Evolutionary conservation across 1,140 invertebrate species (phyloP).

Genomic region (Micrasema longulum): DNA sequence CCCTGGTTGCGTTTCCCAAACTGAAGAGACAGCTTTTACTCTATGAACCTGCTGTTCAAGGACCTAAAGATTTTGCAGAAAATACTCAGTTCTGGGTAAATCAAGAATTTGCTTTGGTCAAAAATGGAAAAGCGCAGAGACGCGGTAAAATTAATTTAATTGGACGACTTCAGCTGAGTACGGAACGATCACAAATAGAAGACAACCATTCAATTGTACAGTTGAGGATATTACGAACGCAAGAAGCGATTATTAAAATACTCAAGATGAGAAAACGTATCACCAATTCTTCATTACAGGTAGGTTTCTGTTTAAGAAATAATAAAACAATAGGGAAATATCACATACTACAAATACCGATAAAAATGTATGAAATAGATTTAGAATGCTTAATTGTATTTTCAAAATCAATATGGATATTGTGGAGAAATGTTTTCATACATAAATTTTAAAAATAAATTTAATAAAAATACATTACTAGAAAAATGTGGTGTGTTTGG

Average conservation of each 20-base stretch:
- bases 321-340: too few species aligned
- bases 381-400: too few species aligned
- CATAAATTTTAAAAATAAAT: too few species aligned
- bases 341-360: too few species aligned
- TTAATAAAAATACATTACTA: too few species aligned
- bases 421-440: too few species aligned
- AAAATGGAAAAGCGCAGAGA: conserved; percentile 95
- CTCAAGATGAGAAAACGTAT: conserved; percentile 97
- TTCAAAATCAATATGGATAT: too few species aligned
- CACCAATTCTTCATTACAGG: conserved; percentile 92
- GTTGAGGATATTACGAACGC: conserved; percentile 88
- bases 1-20: conserved; percentile 96
- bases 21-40: conserved; percentile 91
- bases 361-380: too few species aligned
- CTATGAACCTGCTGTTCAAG: conserved; percentile 82
- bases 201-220: conserved; percentile 98
- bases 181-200: conserved; percentile 94
- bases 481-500: too few species aligned
- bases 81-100: conserved; percentile 96
- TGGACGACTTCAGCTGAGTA: conserved; percentile 92
- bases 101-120: conserved; percentile 91
- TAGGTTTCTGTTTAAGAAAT: too few species aligned
- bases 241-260: conserved; percentile 99
- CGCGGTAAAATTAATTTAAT: conserved; percentile 95
- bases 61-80: conserved; percentile 94